Base-by-base conservation (phyloP, 53 echinoderm and acorn worm genomes). In the Apostichopus leukothele region DNA sequence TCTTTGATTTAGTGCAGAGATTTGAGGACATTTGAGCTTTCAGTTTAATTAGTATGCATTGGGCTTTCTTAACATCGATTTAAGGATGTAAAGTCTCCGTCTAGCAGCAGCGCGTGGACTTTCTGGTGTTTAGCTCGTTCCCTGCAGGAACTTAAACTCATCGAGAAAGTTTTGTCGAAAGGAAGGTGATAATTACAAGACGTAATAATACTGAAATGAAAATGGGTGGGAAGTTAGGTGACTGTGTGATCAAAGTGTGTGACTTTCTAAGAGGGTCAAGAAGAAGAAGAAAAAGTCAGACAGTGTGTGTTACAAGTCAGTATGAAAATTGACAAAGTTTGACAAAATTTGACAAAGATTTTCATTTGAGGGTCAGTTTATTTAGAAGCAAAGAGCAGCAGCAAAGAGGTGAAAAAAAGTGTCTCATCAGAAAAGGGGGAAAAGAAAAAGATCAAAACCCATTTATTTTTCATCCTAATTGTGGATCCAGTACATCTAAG, bases 1-100 rank as follows among this genome's bases (percentile, higher is more conserved):
- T 39, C 57, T 57, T 57, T 9, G 57, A 57, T 57, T 57, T 5
- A 10, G 6, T 57, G 57, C 57, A 77, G 9, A 11, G 77, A 52
- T 27, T 27, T 75, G 50, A 75, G 12, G 52, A 18, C 50, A 23
- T 26, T 77, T 77, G 81, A 81, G 81, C 81, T 81, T 81, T 81
- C 81, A 81, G 53, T 55, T 21, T 59, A 59, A 39, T 81, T 52
- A n/a, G 60, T 81, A 39, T 39, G 53, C 81, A 54, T 55, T 81
- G 81, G 81, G 81, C 81, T 81, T 81, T 81, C 81, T 7, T 18
- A 18, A 18, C 71, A 71, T 71, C 6, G 57, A 57, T 57, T 0
- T 39, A 13, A 63, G 71, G 71, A 18, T 71, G 16, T 5, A 68
- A 19, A 9, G 57, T 57, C 57, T 57, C 39, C 3, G 39, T 39